Evolutionary conservation across 30 jellyfish, hydroid and myxozoan genomes (phyloP).

Genomic region (Pelagia noctiluca): DNA sequence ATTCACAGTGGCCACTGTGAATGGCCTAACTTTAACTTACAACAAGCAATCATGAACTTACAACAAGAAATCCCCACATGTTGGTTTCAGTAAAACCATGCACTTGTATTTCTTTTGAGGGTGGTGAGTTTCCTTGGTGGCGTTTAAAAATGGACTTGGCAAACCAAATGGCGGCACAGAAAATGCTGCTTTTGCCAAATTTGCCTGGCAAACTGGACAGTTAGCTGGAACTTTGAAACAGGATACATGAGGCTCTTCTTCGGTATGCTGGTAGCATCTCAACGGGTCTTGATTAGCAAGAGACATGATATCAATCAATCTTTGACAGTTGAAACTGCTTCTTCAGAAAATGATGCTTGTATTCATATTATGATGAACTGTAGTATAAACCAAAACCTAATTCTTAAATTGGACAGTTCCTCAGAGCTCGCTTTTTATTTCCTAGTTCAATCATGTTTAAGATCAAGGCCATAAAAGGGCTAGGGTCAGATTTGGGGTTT

Average conservation of each 20-base stretch:
- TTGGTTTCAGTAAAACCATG: conserved; percentile 42
- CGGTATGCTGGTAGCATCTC: conserved; percentile 50
- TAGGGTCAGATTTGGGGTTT: too few species aligned
- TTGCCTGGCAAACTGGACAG: conserved; percentile 53
- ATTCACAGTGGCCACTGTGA: not conserved
- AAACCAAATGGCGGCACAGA: conserved; percentile 58
- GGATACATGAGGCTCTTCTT: conserved; percentile 33
- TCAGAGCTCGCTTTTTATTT: too few species aligned
- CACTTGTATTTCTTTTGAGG: not conserved
- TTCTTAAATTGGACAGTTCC: too few species aligned
- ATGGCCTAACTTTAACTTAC: too few species aligned
- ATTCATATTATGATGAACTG: too few species aligned
- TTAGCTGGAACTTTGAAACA: conserved; percentile 45
- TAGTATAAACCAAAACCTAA: too few species aligned
- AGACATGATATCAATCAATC: too few species aligned
- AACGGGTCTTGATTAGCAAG: too few species aligned
- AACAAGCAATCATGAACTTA: conserved; percentile 8
- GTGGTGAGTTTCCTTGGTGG: not conserved
- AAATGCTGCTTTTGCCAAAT: conserved; percentile 29
- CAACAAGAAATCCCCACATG: conserved; percentile 41
- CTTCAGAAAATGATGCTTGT: too few species aligned
- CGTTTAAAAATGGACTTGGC: conserved; percentile 53
- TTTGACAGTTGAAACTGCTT: too few species aligned
- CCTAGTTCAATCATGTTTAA: too few species aligned
- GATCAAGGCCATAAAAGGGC: too few species aligned